These are phyloP conservation scores for Callorhinus ursinus DNA, from an alignment of 2,113 vertebrate genomes.

Conservation along the genomic window DNA sequence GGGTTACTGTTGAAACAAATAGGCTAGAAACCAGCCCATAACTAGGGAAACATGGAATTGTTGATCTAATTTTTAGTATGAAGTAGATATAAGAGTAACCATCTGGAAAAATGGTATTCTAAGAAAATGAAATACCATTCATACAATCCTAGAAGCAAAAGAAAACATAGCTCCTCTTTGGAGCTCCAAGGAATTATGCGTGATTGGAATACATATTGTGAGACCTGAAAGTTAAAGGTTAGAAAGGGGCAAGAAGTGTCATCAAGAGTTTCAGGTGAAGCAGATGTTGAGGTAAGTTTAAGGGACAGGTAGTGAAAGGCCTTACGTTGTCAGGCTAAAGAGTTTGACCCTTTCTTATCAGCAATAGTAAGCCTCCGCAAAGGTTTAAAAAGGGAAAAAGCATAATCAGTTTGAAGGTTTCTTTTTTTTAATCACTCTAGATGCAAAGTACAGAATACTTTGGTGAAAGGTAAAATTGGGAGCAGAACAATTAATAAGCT, in stretches of 20 bases:
- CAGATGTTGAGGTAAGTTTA: not conserved
- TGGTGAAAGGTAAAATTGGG: not conserved
- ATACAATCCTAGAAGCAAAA: not conserved
- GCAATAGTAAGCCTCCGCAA: not conserved
- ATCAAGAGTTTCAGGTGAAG: not conserved
- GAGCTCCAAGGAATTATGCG: not conserved
- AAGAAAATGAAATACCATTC: not conserved
- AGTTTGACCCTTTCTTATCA: not conserved
- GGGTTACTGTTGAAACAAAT: not conserved
- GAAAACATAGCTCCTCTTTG: not conserved
- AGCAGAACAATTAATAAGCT: not conserved
- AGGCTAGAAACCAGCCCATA: not conserved
- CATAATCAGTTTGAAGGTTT: not conserved
- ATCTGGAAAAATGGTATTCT: not conserved
- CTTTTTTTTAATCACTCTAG: not conserved
- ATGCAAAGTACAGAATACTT: not conserved
- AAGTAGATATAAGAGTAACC: not conserved
- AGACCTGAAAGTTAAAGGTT: not conserved
- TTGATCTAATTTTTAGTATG: not conserved
- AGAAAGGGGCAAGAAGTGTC: not conserved
- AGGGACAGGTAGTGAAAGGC: not conserved
- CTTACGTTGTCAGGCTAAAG: not conserved
- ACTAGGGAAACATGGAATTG: not conserved
- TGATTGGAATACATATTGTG: not conserved
- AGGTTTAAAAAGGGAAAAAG: not conserved